Conservation (phyloP, 1,140 invertebrate species). For the Drosophila suzukii region DNA sequence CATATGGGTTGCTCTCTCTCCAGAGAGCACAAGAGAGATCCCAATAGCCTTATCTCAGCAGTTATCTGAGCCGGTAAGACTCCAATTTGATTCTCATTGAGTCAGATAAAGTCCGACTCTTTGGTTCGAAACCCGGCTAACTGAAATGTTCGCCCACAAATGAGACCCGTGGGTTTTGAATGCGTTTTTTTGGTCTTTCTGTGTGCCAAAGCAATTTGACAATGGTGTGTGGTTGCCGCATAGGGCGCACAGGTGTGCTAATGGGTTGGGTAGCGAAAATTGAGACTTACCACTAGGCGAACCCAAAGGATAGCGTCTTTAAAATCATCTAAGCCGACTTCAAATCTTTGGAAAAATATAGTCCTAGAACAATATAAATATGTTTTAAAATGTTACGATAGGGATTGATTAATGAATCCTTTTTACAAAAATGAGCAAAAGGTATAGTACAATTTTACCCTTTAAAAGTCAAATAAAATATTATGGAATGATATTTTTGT, state of each 20-base stretch:
- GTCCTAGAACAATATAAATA: too few relatives aligned
- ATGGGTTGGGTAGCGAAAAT: slow-evolving; percentile 2
- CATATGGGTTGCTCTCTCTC: slow-evolving; percentile 32
- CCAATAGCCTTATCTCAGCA: background rate
- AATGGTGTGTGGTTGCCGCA: slow-evolving; percentile 11
- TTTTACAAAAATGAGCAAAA: too few relatives aligned
- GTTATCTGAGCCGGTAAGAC: slow-evolving; percentile 21
- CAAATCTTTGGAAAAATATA: background rate
- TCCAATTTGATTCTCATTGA: slow-evolving; percentile 73
- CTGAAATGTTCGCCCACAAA: background rate
- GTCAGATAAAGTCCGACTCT: slow-evolving; percentile 41
- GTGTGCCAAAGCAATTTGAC: slow-evolving; percentile 34
- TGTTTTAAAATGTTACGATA: too few relatives aligned
- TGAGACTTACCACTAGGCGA: background rate
- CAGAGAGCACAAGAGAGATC: background rate
- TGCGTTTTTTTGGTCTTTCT: slow-evolving; percentile 10
- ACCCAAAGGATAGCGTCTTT: background rate
- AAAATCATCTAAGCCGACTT: too few relatives aligned
- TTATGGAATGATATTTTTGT: too few relatives aligned
- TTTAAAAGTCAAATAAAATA: too few relatives aligned
- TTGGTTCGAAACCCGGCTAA: slow-evolving; percentile 60
- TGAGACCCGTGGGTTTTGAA: slow-evolving; percentile 35
- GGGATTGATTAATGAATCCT: too few relatives aligned
- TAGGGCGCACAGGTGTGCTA: slow-evolving; percentile 52
- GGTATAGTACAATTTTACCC: too few relatives aligned